These are phyloP conservation scores for Ciconia nigra DNA, from an alignment of 2,797 vertebrate genomes.

Conservation along the genomic window DNA sequence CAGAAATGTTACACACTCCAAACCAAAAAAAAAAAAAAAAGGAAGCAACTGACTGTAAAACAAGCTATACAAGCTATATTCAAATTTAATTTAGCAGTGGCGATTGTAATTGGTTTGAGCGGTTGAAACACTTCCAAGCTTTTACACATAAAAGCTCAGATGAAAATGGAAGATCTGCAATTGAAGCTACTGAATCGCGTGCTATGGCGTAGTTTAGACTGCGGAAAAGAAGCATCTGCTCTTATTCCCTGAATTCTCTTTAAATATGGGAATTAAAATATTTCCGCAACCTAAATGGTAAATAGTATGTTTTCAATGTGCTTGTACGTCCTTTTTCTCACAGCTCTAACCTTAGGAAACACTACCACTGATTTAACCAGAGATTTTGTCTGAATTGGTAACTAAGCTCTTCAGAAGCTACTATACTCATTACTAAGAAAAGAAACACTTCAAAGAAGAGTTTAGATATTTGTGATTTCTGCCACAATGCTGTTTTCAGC, in stretches of 20 bases:
- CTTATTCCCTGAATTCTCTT: not conserved
- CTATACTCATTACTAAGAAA: not conserved
- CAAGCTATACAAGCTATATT: not conserved
- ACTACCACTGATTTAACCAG: not conserved
- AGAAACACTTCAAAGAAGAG: not conserved
- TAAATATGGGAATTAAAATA: conserved; percentile 7
- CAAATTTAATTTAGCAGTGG: not conserved
- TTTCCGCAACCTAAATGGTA: conserved; percentile 13
- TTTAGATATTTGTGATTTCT: not conserved
- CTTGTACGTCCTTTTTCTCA: not conserved
- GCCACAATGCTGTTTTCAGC: not conserved
- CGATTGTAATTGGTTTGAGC: conserved; percentile 1
- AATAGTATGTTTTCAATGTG: not conserved
- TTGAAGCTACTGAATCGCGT: not conserved
- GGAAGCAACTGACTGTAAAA: not conserved
- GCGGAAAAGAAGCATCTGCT: not conserved
- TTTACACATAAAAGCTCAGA: not conserved
- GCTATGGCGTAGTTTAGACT: not conserved
- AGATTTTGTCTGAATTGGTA: not conserved
- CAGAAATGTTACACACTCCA: not conserved
- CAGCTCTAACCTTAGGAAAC: not conserved
- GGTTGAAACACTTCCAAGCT: conserved; percentile 15
- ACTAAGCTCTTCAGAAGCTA: not conserved
- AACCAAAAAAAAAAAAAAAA: not conserved
- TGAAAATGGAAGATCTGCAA: not conserved